phyloP scores from a whole-genome alignment of 1,140 invertebrate species.

The Neoseiulus cucumeris region DNA sequence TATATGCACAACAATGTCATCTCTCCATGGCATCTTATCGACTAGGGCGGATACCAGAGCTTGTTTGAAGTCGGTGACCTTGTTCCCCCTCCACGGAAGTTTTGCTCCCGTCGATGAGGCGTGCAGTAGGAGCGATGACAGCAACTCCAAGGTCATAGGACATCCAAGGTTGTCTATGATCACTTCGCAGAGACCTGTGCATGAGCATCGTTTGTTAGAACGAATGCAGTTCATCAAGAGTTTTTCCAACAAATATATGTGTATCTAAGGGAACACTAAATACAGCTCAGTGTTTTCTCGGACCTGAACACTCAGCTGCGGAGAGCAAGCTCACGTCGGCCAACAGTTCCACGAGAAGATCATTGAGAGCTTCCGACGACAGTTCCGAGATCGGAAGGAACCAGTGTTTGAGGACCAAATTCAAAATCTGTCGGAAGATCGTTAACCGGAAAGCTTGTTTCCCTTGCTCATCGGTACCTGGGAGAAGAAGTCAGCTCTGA shows the following conservation, averaged over 20 bases:
- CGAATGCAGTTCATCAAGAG: not conserved
- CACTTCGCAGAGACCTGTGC: not conserved
- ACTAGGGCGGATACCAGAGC: not conserved
- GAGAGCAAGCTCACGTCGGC: not conserved
- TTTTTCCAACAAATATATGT: not conserved
- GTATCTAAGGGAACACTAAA: too few relatives aligned
- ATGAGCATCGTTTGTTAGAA: not conserved
- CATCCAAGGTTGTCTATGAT: constrained; percentile 6
- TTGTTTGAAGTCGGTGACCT: not conserved
- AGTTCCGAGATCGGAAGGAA: not conserved
- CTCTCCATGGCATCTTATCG: not conserved
- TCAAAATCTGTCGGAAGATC: not conserved
- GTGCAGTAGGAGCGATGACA: not conserved
- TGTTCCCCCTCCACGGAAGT: not conserved
- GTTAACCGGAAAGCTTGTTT: not conserved
- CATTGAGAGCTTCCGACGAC: not conserved
- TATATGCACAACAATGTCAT: not conserved
- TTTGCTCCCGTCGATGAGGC: not conserved
- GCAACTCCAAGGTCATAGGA: not conserved
- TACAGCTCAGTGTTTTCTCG: not conserved
- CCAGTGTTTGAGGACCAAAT: not conserved
- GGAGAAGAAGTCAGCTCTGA: too few relatives aligned
- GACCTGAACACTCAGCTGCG: not conserved
- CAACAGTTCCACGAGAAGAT: not conserved
- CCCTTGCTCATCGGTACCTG: not conserved